Base-by-base conservation (phyloP, 2,888 invertebrate species). In the Mallateleia sp. region DNA sequence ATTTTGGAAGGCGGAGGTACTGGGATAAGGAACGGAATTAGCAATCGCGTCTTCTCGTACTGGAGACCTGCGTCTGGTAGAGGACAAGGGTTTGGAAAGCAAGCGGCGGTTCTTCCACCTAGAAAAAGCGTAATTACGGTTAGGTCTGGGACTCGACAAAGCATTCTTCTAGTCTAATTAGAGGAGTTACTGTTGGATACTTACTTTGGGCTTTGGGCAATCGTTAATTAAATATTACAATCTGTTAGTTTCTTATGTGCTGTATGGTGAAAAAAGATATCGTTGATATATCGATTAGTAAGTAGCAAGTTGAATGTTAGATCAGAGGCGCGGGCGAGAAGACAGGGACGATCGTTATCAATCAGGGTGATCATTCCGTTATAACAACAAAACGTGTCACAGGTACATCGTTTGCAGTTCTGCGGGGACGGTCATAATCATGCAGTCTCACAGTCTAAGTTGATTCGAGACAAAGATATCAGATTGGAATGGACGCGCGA, bases 11-110 rank as follows among this genome's bases (percentile, higher is more conserved):
- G 80, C 77, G 58, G 75, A 89, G 58, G 85, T 87, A 80, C 83
- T 86, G 78, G 88, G 84, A 77, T 80, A 32, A 45, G 85, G 75
- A 85, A 80, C 47, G 52, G 79, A 50, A 71, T 2, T 85, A 50
- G 28, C 24, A 25, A 24, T 22, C 42, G 52, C 20, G 52, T 52
- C 47, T 64, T 42, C 25, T 50, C 25, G 54, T 54, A 4, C 38
- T 1, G 45, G 28, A 25, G 66, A 28, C 50, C 58, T 32, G 32
- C 58, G 32, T 58, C 58, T 28, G n/a, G 34, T 18, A 15, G n/a
- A 11, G 11, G 15, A 45, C 32, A 62, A 32, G 60, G 32, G 11
- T 45, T n/a, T 25, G 25, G 47, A 22, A 22, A 20, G 60, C 32
- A 74, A 74, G 62, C 34, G 54, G 47, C 20, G 56, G 25, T 25